Evolutionary conservation across 2,888 invertebrate species (phyloP).

Genomic region (Thymelicus lineola): DNA sequence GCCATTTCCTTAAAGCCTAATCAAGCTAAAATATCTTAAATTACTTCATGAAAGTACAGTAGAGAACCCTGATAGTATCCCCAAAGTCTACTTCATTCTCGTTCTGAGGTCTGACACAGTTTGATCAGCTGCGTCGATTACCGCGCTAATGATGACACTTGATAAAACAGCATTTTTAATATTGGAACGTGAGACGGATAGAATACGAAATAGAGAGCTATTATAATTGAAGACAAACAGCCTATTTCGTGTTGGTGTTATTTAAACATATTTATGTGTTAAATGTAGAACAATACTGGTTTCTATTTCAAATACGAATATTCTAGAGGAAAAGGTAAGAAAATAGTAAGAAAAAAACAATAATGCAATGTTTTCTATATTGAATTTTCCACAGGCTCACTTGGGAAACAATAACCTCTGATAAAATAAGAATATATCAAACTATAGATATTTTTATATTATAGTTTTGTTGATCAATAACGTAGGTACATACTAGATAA

Average conservation of each 20-base stretch:
- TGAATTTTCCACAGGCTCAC: too few species aligned
- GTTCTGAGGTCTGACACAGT: constrained; percentile 30
- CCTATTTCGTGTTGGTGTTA: not conserved
- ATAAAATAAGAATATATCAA: too few species aligned
- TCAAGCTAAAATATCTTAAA: too few species aligned
- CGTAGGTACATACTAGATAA: too few species aligned
- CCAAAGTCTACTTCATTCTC: not conserved
- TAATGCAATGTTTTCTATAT: not conserved
- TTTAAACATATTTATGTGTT: not conserved
- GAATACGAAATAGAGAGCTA: constrained; percentile 24
- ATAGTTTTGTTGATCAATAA: too few species aligned
- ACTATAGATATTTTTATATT: too few species aligned
- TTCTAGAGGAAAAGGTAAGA: not conserved
- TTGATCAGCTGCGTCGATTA: constrained; percentile 47
- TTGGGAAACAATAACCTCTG: too few species aligned
- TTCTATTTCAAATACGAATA: not conserved
- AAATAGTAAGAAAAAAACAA: not conserved
- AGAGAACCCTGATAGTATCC: not conserved
- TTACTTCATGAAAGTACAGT: not conserved
- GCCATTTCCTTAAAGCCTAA: too few species aligned
- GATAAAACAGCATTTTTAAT: constrained; percentile 35
- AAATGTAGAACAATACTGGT: not conserved
- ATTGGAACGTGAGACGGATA: constrained; percentile 26
- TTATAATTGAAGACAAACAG: constrained; percentile 29
- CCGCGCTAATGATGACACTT: constrained; percentile 38